Evolutionary conservation across 2,888 invertebrate genomes (phyloP), one percentile per base, ranked within the genome.

Genomic region (Mythimna ferrago): DNA sequence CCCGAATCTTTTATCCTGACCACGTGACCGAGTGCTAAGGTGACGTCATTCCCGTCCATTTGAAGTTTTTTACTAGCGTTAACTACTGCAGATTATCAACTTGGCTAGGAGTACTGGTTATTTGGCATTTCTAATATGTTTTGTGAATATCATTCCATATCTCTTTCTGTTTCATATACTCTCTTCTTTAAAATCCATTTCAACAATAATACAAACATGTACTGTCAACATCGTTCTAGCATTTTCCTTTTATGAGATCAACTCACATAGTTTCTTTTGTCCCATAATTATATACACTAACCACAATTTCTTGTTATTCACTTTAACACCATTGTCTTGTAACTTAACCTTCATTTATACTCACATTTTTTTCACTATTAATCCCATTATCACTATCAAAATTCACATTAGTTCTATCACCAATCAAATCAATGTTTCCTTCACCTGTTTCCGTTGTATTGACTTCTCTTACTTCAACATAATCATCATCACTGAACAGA

Each of bases 381-480:
- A 72, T 78, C 26, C 60, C 51, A 72, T 78, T 57, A 44, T 74
- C 66, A 60, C n/a, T 60, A 10, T 51, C 38, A 4, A 41, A 0
- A 3, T 54, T 73, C 48, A 73, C 53, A 64, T 68, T 69, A 61
- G 66, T 66, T 35, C 48, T 60, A 44, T 51, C 66, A 56, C 35
- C 48, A 62, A 56, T 38, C 21, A 73, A 41, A 41, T 68, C 81
- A 32, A 75, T 68, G 57, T 83, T 58, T 9, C 41, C 73, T 88
- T 91, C 41, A 87, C 48, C 44, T 83, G 80, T 4, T 74, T 83
- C 72, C 75, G 88, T 75, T 0, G 81, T 71, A 38, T 85, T 86
- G 0, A 89, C 79, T 3, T 90, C 78, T 48, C 86, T 88, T 26
- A 84, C 80, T 9, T 88, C 80, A 10, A 90, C 86, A 35, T 88